These are phyloP conservation scores for Bugula neritina DNA, from an alignment of 2,888 invertebrate genomes.

Conservation along the genomic window DNA sequence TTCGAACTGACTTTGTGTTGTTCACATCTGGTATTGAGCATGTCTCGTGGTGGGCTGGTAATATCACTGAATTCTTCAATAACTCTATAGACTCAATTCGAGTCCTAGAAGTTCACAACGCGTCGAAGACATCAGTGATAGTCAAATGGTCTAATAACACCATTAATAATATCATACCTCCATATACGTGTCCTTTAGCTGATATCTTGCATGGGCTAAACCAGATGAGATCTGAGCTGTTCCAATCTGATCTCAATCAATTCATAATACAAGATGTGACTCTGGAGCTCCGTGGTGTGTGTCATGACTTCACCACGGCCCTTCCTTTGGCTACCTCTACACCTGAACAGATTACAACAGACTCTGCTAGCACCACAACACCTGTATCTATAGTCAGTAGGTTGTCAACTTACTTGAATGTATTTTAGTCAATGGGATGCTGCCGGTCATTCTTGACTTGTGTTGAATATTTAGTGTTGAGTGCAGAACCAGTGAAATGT, in stretches of 20 bases:
- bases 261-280: not conserved
- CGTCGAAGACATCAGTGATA: not conserved
- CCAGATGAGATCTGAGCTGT: not conserved
- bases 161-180: conserved; percentile 17
- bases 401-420: too few relatives aligned
- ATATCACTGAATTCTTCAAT: conserved; percentile 4
- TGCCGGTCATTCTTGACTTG: too few relatives aligned
- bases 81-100: not conserved
- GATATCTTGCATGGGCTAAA: not conserved
- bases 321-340: not conserved
- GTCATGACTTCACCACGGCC: not conserved
- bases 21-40: conserved; percentile 7
- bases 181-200: conserved; percentile 4
- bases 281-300: not conserved
- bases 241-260: not conserved
- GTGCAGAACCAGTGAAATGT: too few relatives aligned
- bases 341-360: not conserved
- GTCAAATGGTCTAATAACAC: conserved; percentile 8
- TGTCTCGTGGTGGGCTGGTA: not conserved
- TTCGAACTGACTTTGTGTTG: conserved; percentile 3
- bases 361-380: not conserved
- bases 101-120: not conserved
- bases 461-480: too few relatives aligned
- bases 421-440: too few relatives aligned
- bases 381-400: too few relatives aligned